Evolutionary conservation across 2,797 vertebrate genomes (phyloP), one percentile per base, ranked within the genome.

Genomic region (Cynodonichthys magdalenae): DNA sequence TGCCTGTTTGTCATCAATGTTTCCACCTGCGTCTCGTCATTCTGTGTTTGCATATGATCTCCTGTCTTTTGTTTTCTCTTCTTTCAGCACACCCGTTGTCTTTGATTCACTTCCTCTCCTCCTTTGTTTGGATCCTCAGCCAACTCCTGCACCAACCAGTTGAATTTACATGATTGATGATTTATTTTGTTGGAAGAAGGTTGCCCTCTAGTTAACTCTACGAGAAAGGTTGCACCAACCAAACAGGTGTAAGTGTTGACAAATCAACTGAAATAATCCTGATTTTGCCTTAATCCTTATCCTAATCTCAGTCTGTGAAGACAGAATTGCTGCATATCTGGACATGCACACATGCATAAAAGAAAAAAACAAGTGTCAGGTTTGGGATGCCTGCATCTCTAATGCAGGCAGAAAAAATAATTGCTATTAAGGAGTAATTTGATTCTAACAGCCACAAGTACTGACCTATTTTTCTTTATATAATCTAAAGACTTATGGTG

Each of bases 381-480:
- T 31, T 24, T 6, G 5, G 34, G 41, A 61, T 5, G 15, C 57
- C 29, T 6, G n/a, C 3, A 46, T 71, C n/a, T 57, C 6, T 31
- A 67, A n/a, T 27, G 28, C 51, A 10, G 63, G 58, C 48, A 48
- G 19, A 62, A 53, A 56, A 75, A 59, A 46, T 52, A 75, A 67
- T 29, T 15, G 0, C 45, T 75, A 77, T 59, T 52, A 42, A 61
- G 55, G 79, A 74, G 65, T 15, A 15, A 47, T 51, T 69, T 60
- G 59, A 47, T 62, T 66, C 77, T 69, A 69, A 63, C 57, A 68
- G 54, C 28, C 63, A 39, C 74, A 5, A 31, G 52, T 2, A 2
- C 67, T 84, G 80, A 24, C 76, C 83, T 78, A 69, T 46, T 83
- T 86, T 77, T 81, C 74, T 74, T 77, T 74, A 78, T 75, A 74